These are phyloP conservation scores for Scaptomyza polygonia DNA, from an alignment of 2,888 invertebrate genomes.

Conservation along the genomic window DNA sequence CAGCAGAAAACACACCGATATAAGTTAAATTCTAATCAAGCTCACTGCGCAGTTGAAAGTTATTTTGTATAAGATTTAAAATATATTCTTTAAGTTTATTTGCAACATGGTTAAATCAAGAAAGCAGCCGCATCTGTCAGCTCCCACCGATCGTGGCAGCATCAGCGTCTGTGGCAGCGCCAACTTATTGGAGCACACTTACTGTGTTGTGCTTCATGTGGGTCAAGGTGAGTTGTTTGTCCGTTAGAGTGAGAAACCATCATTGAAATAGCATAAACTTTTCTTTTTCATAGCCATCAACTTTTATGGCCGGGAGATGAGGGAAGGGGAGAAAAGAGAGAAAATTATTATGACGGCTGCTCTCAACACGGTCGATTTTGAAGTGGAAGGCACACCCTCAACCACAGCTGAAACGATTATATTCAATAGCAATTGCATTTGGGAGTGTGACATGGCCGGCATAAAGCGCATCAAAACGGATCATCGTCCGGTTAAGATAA, in stretches of 20 bases:
- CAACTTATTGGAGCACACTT: constrained; percentile 59
- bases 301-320: constrained; percentile 45
- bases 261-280: neutral
- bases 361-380: constrained; percentile 88
- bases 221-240: constrained; percentile 73
- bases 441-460: constrained; percentile 90
- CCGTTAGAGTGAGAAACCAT: too few species aligned
- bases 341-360: constrained; percentile 87
- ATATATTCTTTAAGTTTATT: constrained; percentile 36
- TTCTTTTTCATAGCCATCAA: constrained; percentile 53
- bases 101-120: constrained; percentile 49
- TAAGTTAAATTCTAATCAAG: constrained; percentile 40
- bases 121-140: constrained; percentile 22
- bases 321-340: constrained; percentile 65
- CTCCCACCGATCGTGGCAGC: constrained; percentile 35
- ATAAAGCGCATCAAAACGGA: constrained; percentile 89
- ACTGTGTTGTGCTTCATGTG: constrained; percentile 81
- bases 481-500: constrained; percentile 90
- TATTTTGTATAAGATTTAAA: constrained; percentile 32
- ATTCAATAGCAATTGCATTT: constrained; percentile 90
- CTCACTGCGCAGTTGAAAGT: constrained; percentile 21
- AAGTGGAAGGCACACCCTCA: constrained; percentile 88
- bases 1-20: constrained; percentile 27
- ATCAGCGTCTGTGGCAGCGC: constrained; percentile 42
- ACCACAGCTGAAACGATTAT: constrained; percentile 85